Percentiles rank a stretch among this genome's conserved stretches.
Evolutionary conservation across 2,888 invertebrate genomes (phyloP).

Genomic region (Octodonta nipae): DNA sequence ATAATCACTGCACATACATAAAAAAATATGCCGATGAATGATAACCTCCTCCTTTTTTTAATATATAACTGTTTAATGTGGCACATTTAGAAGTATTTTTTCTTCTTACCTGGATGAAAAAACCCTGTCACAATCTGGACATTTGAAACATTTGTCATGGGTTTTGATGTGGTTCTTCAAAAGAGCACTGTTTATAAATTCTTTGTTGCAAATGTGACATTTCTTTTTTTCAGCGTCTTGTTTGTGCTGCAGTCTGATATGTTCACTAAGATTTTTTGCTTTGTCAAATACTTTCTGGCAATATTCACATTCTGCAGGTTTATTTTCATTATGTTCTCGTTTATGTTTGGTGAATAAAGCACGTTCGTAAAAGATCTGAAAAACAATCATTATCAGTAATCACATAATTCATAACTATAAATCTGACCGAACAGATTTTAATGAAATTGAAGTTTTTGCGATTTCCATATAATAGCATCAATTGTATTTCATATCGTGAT

Average conservation of each 20-base stretch:
- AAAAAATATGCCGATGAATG: no score
- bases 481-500: no score
- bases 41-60: no score
- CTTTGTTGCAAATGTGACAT: slow-evolving; percentile 40
- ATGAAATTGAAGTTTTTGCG: no score
- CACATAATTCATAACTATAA: no score
- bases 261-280: slow-evolving; percentile 24
- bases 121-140: slow-evolving; percentile 20
- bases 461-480: no score
- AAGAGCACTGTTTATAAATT: slow-evolving; percentile 38
- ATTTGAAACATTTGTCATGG: slow-evolving; percentile 36
- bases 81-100: no score
- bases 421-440: no score
- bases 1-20: no score
- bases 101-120: slow-evolving; percentile 21
- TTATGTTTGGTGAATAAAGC: slow-evolving; percentile 22
- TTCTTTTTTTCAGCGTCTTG: slow-evolving; percentile 40
- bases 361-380: slow-evolving; percentile 24
- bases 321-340: slow-evolving; percentile 19
- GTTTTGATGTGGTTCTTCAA: slow-evolving; percentile 39
- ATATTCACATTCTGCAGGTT: slow-evolving; percentile 19
- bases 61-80: no score
- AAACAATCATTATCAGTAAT: no score
- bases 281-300: slow-evolving; percentile 24
- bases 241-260: slow-evolving; percentile 34